phyloP scores from a whole-genome alignment of 2,113 vertebrate species.

The Colaptes auratus region DNA sequence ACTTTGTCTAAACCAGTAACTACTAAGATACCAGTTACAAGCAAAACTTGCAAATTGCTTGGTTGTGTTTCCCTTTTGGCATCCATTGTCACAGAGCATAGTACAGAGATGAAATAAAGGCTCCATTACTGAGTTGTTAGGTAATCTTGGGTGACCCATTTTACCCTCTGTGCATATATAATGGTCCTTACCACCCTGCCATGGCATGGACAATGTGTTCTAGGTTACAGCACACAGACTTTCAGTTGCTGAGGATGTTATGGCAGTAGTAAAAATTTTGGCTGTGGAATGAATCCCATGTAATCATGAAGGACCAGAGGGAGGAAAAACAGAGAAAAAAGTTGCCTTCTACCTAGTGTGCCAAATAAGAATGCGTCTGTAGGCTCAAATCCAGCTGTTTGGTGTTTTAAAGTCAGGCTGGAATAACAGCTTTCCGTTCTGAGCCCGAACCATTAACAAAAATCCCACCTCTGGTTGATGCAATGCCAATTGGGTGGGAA shows the following conservation, averaged over 20 bases:
- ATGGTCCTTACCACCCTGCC: background rate
- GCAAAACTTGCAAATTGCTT: background rate
- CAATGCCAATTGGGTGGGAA: background rate
- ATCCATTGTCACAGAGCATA: background rate
- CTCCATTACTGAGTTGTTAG: background rate
- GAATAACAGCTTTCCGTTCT: background rate
- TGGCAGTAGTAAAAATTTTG: background rate
- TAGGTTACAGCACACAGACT: background rate
- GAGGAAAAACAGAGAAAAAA: background rate
- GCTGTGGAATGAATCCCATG: background rate
- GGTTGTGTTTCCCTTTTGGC: background rate
- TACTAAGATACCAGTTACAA: background rate
- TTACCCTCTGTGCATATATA: background rate
- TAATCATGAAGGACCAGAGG: background rate
- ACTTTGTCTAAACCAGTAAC: background rate
- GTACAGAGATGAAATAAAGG: background rate
- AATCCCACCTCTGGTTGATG: background rate
- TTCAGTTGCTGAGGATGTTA: background rate
- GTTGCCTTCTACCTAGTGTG: background rate
- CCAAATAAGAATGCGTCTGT: background rate
- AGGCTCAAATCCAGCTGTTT: background rate
- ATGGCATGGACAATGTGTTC: rapidly evolving
- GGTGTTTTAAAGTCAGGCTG: background rate
- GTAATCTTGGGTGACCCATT: background rate
- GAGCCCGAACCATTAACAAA: background rate